Evolutionary conservation across 2,797 vertebrate species (phyloP).

Genomic region (Sorex maritimensis): DNA sequence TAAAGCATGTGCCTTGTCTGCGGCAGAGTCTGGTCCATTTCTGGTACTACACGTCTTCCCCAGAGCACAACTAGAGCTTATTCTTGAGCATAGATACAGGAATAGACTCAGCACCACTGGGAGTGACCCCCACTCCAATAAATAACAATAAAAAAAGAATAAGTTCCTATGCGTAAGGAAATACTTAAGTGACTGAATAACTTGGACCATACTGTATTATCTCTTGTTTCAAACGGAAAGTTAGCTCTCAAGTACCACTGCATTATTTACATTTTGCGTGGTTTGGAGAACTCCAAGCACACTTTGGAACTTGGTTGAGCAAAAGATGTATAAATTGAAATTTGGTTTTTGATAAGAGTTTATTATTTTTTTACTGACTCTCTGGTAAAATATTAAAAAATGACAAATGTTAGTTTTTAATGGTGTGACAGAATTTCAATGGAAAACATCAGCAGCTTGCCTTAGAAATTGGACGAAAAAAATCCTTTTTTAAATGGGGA

Average conservation of each 20-base stretch:
- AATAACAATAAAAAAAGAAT: background rate
- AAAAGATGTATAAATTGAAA: background rate
- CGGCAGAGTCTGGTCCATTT: too few species aligned
- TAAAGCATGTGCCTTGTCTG: too few species aligned
- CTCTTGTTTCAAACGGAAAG: constrained; percentile 72
- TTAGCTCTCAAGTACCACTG: constrained; percentile 37
- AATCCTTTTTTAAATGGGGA: too few species aligned
- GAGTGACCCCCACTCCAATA: too few species aligned
- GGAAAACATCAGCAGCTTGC: background rate
- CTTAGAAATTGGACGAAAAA: background rate
- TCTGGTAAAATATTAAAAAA: background rate
- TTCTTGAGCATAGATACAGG: too few species aligned
- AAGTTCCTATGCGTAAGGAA: background rate
- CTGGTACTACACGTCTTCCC: too few species aligned
- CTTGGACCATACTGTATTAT: constrained; percentile 68
- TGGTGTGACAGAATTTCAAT: too few species aligned
- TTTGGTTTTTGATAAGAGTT: constrained; percentile 45
- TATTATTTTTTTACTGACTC: constrained; percentile 20
- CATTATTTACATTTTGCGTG: constrained; percentile 39
- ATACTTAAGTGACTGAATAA: background rate
- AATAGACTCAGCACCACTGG: too few species aligned
- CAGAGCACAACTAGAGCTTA: too few species aligned
- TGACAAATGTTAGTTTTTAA: too few species aligned
- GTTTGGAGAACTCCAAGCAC: too few species aligned
- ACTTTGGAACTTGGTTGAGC: background rate